A percentile compares a stretch with the other conserved stretches of the same genome.
phyloP scores from a whole-genome alignment of 2,797 vertebrate genomes.

The Numenius phaeopus region DNA sequence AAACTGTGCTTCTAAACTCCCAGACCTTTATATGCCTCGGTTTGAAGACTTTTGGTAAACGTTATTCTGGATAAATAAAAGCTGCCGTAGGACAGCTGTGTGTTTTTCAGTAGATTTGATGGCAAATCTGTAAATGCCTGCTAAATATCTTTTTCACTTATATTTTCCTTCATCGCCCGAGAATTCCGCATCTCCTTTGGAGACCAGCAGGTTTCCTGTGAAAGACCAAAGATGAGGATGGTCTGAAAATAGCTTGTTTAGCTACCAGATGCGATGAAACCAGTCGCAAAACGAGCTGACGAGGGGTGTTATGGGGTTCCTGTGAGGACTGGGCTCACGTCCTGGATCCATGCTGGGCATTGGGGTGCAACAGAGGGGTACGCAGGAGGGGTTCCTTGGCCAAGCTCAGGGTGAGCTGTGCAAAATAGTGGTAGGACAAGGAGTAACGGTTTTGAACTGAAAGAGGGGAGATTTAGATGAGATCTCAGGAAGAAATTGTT shows the following conservation, averaged over 20 bases:
- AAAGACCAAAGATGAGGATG: background rate
- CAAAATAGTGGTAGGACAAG: background rate
- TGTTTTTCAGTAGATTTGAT: background rate
- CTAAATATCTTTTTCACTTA: rapidly evolving
- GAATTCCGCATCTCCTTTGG: background rate
- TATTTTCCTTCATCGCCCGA: background rate
- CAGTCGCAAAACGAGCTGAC: background rate
- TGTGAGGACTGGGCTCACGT: background rate
- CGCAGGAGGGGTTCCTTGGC: background rate
- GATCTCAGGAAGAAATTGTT: too few species aligned
- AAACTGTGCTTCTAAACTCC: background rate
- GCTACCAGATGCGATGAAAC: background rate
- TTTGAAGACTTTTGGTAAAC: background rate
- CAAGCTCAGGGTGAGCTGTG: background rate
- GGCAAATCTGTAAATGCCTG: background rate
- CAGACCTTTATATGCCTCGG: background rate
- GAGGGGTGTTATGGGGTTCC: background rate
- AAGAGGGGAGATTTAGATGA: too few species aligned
- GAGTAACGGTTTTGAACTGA: too few species aligned
- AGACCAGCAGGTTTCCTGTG: background rate
- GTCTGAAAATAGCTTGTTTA: background rate
- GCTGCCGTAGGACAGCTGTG: background rate
- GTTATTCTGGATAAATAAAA: background rate
- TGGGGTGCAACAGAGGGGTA: background rate
- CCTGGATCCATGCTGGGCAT: background rate